Evolutionary conservation across 2,797 vertebrate genomes (phyloP).

Genomic region (Mus minutoides): DNA sequence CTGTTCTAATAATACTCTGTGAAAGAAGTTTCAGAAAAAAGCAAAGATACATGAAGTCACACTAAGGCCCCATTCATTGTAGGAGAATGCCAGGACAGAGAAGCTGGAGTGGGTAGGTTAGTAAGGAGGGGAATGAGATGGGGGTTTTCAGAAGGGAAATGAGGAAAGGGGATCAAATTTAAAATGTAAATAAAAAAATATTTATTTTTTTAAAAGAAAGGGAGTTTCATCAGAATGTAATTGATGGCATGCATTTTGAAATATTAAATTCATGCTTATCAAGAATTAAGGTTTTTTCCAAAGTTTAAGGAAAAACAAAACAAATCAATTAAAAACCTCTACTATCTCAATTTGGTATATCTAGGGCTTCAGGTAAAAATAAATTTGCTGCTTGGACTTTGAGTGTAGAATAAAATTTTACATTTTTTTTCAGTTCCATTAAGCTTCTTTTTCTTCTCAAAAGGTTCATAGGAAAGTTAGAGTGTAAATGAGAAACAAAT

Average conservation of each 20-base stretch:
- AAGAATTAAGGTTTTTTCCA: background rate
- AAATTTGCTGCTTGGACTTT: conserved; percentile 1
- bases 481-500: background rate
- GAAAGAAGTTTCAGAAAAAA: background rate
- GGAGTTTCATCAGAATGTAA: background rate
- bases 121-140: too few species aligned
- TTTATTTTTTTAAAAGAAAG: background rate
- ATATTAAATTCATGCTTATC: background rate
- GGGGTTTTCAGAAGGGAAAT: too few species aligned
- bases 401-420: background rate
- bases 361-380: background rate
- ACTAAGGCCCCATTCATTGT: background rate
- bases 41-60: background rate
- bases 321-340: background rate
- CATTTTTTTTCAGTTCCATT: background rate
- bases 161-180: too few species aligned
- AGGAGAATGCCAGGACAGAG: too few species aligned
- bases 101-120: too few species aligned
- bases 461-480: background rate
- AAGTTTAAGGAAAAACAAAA: background rate
- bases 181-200: too few species aligned
- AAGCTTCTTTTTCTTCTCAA: background rate
- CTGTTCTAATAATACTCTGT: background rate
- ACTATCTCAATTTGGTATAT: background rate
- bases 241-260: background rate